Evolutionary conservation across 2,113 vertebrate species (phyloP), one percentile per base, ranked within the genome.

Genomic region (Ceratotherium simum): DNA sequence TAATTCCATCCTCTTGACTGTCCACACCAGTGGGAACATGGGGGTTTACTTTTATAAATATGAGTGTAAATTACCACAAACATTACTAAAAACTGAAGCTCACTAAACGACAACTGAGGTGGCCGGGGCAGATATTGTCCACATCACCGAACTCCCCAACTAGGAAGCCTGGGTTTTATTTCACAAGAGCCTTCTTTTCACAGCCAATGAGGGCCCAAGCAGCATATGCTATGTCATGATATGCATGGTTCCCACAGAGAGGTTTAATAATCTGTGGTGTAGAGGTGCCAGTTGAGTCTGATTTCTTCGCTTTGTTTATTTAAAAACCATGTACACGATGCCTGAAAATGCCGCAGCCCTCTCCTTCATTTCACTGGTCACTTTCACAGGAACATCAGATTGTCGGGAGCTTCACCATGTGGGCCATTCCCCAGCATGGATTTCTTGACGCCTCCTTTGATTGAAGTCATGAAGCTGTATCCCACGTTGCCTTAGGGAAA

Each of bases 11-110:
- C 27, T 82, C 31, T 81, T 73, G 75, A 48, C 70, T 54, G 67
- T n/a, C 33, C 17, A 42, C 58, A 8, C 7, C 89, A 42, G 33
- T 60, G 33, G 78, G 78, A 90, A 90, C 73, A 78, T 46, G n/a
- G 8, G 78, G 54, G 21, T 79, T 97, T 60, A 56, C 36, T 79
- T 51, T 94, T 95, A 80, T 27, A 96, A 95, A 96, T 90, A 70
- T 29, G 48, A 96, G 29, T 16, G 2, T n/a, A 75, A 78, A 33
- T 87, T 87, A 42, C 62, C 76, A 96, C 8, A 21, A 78, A 84
- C 83, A 76, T 94, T 84, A 48, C 88, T 90, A 76, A 95, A 96
- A 94, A 17, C 18, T 80, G 69, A 72, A 88, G 60, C 29, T 51
- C 46, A 80, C 46, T 80, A 8, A 81, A 62, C 79, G 80, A 93